Evolutionary conservation across 1,140 invertebrate genomes (phyloP), one percentile per base, ranked within the genome.

Genomic region (Cepaea nemoralis): DNA sequence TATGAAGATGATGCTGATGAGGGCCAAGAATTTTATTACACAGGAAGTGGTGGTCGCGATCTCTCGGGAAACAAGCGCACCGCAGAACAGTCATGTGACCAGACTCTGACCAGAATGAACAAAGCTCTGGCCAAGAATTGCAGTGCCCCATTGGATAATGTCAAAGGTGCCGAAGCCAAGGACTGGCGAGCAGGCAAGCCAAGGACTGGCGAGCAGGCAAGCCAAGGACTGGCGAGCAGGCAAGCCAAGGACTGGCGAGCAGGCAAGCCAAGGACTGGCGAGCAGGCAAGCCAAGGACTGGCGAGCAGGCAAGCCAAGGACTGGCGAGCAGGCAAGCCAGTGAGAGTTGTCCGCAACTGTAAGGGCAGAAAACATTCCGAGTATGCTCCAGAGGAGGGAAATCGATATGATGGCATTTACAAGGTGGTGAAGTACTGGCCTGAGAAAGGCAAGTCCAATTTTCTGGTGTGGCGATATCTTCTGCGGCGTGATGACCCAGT

Each of bases 1-100:
- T 97, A 97, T 87, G 96, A 96, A 91, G 96, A 97, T 90, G 96
- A 97, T 90, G 92, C 94, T 33, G 90, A 97, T 89, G 93, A 95
- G 85, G 96, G 96, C 0, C 94, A 95, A 40, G 94, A 95, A 87
- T 96, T 97, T 88, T 93, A 94, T 0, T 97, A 97, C 87, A 97
- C 96, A 3, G 96, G 95, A 40, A 95, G 95, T 87, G 96, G 96
- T 24, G 96, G 96, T 0, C 91, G 95, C 71, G 95, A 97, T 89
- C 92, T 96, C 6, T 95, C 94, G 24, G 92, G 95, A n/a, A 96
- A 96, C 89, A 96, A 96, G 88, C 92, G 96, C 74, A 95, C 95
- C 12, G 94, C 94, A 8, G 94, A 93, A 83, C 96, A 97, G 88
- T 96, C 95, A 81, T 95, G 94, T 90, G 95, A 97, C 89, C 96